Conservation (phyloP, 2,113 vertebrate genomes). For the Oreochromis spilurus region DNA sequence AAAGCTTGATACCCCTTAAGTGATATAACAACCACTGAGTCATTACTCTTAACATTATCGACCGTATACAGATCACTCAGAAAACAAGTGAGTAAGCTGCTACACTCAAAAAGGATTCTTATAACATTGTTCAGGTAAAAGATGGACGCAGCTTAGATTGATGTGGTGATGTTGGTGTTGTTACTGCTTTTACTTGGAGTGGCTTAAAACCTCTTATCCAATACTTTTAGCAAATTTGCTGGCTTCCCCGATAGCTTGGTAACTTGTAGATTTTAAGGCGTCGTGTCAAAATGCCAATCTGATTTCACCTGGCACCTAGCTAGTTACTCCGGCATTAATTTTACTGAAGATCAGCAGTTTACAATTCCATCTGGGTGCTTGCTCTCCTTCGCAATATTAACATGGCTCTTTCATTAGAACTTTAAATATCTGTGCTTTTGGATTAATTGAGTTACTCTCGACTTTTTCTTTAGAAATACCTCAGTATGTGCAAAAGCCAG, state of each 20-base stretch:
- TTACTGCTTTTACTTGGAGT: not conserved
- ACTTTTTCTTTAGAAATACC: not conserved
- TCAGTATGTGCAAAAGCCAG: not conserved
- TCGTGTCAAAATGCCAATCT: not conserved
- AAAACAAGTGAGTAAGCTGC: not conserved
- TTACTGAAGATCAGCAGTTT: not conserved
- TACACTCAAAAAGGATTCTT: not conserved
- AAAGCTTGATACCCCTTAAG: not conserved
- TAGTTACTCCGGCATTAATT: not conserved
- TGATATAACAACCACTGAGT: not conserved
- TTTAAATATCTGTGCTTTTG: not conserved
- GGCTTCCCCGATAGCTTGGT: not conserved
- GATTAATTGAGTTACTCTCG: not conserved
- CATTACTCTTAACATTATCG: not conserved
- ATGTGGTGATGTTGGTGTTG: not conserved
- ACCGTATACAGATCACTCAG: not conserved
- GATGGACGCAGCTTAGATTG: not conserved
- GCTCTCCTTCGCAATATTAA: not conserved
- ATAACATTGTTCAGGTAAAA: not conserved
- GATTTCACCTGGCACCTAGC: not conserved
- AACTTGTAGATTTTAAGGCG: not conserved
- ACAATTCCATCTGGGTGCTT: not conserved
- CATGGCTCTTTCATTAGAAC: not conserved
- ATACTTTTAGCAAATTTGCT: not conserved
- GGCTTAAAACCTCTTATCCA: not conserved